Conservation (phyloP, 2,797 vertebrate genomes). For the Acanthis flammea region DNA sequence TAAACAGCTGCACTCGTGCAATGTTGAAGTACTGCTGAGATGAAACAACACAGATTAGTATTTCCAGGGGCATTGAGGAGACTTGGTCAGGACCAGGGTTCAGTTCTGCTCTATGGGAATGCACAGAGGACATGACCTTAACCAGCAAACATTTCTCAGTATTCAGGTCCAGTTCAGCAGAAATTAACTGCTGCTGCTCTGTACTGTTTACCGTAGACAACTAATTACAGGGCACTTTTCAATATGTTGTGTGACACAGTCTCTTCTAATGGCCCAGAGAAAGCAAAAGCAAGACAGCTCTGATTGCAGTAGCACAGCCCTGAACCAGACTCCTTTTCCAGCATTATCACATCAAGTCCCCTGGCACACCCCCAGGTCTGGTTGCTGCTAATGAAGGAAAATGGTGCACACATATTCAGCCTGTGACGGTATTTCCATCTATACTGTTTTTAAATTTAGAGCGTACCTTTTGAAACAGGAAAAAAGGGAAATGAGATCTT, state of each 20-base stretch:
- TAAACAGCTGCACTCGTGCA: neutral
- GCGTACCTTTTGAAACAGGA: neutral
- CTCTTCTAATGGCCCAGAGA: neutral
- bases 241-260: neutral
- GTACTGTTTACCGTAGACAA: neutral
- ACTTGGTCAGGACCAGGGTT: neutral
- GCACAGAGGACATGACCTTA: accelerated
- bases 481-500: neutral
- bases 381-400: neutral
- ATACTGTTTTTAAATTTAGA: neutral
- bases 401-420: neutral
- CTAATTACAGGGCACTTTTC: neutral
- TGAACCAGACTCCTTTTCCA: neutral
- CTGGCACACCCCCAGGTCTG: neutral
- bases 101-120: neutral
- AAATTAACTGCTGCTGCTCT: neutral
- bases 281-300: neutral
- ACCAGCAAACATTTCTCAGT: neutral
- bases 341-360: neutral
- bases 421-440: neutral
- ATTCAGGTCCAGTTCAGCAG: neutral
- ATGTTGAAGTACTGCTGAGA: neutral
- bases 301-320: neutral
- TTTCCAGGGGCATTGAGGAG: neutral
- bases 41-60: neutral